A percentile compares a stretch with the other conserved stretches of the same genome.
Conservation (phyloP, 2,888 invertebrate genomes). For the Ochlodes sylvanus region DNA sequence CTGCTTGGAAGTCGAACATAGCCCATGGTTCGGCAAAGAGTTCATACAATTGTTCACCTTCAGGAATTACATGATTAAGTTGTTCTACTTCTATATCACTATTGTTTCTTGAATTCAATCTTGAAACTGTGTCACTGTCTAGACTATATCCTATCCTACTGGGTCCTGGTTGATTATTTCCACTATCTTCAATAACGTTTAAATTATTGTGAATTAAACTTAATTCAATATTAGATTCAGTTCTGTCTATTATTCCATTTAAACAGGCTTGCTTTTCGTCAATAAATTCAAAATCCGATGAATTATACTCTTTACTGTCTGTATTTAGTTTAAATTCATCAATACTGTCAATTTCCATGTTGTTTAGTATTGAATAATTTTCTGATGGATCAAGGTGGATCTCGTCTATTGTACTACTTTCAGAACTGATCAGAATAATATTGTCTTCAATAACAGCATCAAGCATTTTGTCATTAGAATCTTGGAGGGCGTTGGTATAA, state of each 20-base stretch:
- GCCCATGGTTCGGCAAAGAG: conserved; percentile 50
- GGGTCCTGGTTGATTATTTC: conserved; percentile 16
- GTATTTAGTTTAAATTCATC: conserved; percentile 9
- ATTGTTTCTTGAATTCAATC: conserved; percentile 21
- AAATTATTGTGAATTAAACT: conserved; percentile 38
- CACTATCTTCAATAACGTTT: conserved; percentile 18
- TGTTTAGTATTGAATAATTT: background rate
- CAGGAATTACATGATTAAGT: conserved; percentile 53
- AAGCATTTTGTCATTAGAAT: background rate
- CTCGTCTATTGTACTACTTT: background rate
- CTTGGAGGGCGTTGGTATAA: background rate
- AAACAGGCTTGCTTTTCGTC: conserved; percentile 63
- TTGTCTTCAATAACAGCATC: background rate
- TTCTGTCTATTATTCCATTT: conserved; percentile 43
- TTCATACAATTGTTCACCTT: conserved; percentile 55
- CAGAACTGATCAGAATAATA: conserved; percentile 15
- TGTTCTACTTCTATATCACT: conserved; percentile 37
- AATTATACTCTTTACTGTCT: conserved; percentile 57
- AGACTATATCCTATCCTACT: conserved; percentile 1
- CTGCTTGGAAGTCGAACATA: conserved; percentile 38
- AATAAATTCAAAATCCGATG: conserved; percentile 75
- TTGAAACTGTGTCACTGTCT: background rate
- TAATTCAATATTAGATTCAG: background rate
- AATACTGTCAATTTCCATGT: background rate
- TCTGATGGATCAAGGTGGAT: background rate